Conservation (phyloP, 2,888 invertebrate genomes). For the Argynnis bischoffii region DNA sequence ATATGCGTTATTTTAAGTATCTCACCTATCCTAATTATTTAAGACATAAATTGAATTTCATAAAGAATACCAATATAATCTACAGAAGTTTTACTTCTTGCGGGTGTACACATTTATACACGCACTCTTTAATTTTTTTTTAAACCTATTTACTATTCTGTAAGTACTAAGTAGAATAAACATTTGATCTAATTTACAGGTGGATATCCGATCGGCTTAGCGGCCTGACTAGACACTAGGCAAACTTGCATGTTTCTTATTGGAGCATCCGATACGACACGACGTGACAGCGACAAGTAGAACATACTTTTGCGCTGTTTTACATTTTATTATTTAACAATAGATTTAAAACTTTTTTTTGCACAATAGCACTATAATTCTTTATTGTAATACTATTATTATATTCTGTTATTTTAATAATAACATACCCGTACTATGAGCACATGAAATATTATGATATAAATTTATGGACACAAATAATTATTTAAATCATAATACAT, state of each 20-base stretch:
- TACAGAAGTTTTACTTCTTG: too few species aligned
- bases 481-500: too few species aligned
- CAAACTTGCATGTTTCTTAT: constrained; percentile 8
- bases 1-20: too few species aligned
- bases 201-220: constrained; percentile 20
- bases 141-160: too few species aligned
- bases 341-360: not conserved
- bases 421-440: too few species aligned
- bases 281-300: constrained; percentile 25
- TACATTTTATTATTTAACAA: not conserved
- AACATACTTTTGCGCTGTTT: constrained; percentile 19
- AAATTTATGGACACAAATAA: not conserved
- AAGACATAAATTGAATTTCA: too few species aligned
- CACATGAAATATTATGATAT: not conserved
- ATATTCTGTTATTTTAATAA: too few species aligned
- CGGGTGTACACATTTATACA: too few species aligned
- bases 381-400: too few species aligned
- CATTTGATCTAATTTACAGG: constrained; percentile 21
- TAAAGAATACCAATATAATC: too few species aligned
- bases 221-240: not conserved
- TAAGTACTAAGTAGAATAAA: constrained; percentile 14
- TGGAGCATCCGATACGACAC: constrained; percentile 12
- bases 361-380: not conserved
- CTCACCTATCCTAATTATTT: too few species aligned
- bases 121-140: too few species aligned